These are phyloP conservation scores for Tenthredo livida DNA, from an alignment of 2,888 invertebrate genomes.

Conservation along the genomic window DNA sequence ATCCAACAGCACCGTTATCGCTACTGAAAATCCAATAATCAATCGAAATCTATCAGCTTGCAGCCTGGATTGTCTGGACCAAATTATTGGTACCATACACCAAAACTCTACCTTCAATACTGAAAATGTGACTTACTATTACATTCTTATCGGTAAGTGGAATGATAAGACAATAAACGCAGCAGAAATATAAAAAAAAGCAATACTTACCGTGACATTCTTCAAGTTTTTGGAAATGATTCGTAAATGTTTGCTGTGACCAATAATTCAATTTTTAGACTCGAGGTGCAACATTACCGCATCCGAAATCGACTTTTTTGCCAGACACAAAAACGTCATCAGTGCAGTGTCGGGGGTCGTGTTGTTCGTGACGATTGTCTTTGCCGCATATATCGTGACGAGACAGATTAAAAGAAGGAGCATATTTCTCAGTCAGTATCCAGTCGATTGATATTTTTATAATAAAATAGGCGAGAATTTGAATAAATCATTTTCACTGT, in stretches of 20 bases:
- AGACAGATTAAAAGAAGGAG: background rate
- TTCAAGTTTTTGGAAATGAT: background rate
- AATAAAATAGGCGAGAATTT: background rate
- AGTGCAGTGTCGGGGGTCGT: background rate
- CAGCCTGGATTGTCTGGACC: background rate
- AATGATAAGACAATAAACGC: background rate
- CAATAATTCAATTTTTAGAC: background rate
- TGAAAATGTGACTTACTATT: background rate
- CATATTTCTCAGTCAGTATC: background rate
- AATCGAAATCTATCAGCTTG: background rate
- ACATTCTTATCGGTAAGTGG: background rate
- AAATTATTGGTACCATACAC: background rate
- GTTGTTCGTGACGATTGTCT: background rate
- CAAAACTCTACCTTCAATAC: background rate
- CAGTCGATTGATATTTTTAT: background rate
- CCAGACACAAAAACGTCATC: background rate
- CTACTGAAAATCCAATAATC: background rate
- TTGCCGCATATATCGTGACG: background rate
- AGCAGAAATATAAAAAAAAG: background rate
- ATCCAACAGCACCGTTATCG: background rate
- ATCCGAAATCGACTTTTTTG: background rate
- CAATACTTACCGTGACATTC: background rate
- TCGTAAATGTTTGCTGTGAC: background rate
- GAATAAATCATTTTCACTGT: background rate
- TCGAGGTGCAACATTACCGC: background rate